Conservation (phyloP, 2,113 vertebrate species). For the Hystrix cristata region DNA sequence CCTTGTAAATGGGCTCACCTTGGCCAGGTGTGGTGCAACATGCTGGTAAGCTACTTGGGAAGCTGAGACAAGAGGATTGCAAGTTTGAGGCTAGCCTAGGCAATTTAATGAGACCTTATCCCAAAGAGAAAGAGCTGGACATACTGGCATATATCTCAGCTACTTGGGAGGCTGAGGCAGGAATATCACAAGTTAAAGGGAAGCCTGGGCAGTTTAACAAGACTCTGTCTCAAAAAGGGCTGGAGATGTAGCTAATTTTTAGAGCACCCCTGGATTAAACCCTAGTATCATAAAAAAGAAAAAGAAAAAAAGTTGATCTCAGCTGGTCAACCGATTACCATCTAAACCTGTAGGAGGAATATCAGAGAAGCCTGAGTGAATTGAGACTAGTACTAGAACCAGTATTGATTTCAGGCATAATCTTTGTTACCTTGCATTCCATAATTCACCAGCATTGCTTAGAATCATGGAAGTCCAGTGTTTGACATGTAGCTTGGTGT, state of each 20-base stretch:
- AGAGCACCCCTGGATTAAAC: not conserved
- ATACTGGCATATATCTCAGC: not conserved
- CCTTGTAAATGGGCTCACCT: conserved; percentile 16
- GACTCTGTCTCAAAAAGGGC: not conserved
- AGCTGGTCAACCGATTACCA: not conserved
- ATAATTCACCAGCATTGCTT: conserved; percentile 10
- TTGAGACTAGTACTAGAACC: conserved; percentile 14
- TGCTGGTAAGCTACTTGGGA: not conserved
- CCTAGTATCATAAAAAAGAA: not conserved
- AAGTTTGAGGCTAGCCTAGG: not conserved
- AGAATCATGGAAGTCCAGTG: not conserved
- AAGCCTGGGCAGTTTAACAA: not conserved
- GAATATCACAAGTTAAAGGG: not conserved
- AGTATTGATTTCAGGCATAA: not conserved
- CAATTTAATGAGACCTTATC: not conserved
- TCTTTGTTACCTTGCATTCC: not conserved
- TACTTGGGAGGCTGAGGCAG: not conserved
- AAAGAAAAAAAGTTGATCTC: not conserved
- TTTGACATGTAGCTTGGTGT: not conserved
- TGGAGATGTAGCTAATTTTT: not conserved
- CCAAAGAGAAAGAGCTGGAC: not conserved
- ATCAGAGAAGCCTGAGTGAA: conserved; percentile 3
- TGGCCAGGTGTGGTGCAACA: not conserved
- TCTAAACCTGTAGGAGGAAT: not conserved
- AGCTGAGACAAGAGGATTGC: not conserved